Conservation (phyloP, 2,113 vertebrate species). For the Ctenodactylus gundi region DNA sequence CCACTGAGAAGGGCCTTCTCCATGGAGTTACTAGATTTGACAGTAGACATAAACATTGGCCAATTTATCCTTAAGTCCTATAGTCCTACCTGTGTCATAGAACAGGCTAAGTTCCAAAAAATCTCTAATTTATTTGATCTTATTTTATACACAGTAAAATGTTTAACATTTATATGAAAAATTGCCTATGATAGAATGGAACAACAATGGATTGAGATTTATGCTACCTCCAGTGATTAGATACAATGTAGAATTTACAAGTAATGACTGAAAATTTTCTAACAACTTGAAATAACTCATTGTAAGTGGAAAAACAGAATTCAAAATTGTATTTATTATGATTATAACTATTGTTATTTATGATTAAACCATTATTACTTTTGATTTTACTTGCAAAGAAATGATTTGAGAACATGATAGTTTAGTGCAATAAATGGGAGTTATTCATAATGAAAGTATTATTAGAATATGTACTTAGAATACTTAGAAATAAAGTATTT, state of each 20-base stretch:
- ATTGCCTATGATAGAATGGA: constrained; percentile 14
- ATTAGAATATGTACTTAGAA: not conserved
- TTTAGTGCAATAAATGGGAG: not conserved
- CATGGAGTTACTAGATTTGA: not conserved
- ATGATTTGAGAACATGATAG: not conserved
- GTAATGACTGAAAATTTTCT: constrained; percentile 51
- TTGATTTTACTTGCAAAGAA: constrained; percentile 22
- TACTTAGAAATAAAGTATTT: constrained; percentile 7
- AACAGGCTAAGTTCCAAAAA: not conserved
- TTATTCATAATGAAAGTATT: not conserved
- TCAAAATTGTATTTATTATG: constrained; percentile 44
- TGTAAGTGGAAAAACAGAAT: constrained; percentile 42
- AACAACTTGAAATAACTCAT: not conserved
- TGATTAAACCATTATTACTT: constrained; percentile 37
- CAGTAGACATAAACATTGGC: not conserved
- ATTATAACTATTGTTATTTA: constrained; percentile 43
- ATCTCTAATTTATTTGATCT: not conserved
- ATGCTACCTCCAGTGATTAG: not conserved
- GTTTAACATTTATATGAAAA: not conserved
- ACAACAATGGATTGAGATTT: not conserved
- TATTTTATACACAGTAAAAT: not conserved
- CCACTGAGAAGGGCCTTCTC: not conserved
- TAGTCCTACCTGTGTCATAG: not conserved
- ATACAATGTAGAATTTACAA: constrained; percentile 42
- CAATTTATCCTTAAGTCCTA: not conserved